Evolutionary conservation across 2,888 invertebrate species (phyloP).

Genomic region (Hypselothyrea guttata): DNA sequence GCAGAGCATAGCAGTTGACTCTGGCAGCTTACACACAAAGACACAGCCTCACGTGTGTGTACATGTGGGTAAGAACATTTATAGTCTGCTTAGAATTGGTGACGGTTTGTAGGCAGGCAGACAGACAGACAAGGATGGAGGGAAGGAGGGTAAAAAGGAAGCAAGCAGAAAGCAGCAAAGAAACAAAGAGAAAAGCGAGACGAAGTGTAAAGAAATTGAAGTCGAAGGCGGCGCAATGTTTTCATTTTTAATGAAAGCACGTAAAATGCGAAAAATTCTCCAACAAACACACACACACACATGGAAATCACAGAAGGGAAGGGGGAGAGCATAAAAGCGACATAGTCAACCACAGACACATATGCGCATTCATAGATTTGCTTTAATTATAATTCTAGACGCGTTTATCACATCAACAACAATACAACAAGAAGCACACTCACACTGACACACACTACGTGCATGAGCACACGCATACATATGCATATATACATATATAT

Average conservation of each 20-base stretch:
- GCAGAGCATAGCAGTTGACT: slow-evolving; percentile 6
- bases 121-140: slow-evolving; percentile 7
- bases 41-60: slow-evolving; percentile 13
- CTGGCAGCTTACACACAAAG: slow-evolving; percentile 1
- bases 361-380: slow-evolving; percentile 69
- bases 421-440: slow-evolving; percentile 48
- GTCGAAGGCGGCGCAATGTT: slow-evolving; percentile 63
- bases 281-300: not conserved
- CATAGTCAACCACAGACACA: slow-evolving; percentile 13
- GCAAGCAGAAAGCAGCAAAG: too few relatives aligned
- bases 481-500: slow-evolving; percentile 12
- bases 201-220: slow-evolving; percentile 14
- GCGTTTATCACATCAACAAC: slow-evolving; percentile 78
- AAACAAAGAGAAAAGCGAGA: not conserved
- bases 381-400: slow-evolving; percentile 77
- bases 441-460: slow-evolving; percentile 11
- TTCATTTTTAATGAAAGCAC: slow-evolving; percentile 78
- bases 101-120: slow-evolving; percentile 46
- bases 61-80: slow-evolving; percentile 53
- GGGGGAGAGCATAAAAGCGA: not conserved
- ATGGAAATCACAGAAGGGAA: not conserved
- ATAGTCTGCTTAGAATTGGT: slow-evolving; percentile 71
- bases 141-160: not conserved
- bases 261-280: slow-evolving; percentile 75
- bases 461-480: slow-evolving; percentile 18